phyloP scores from a whole-genome alignment of 2,113 vertebrate species.

The Oceanites oceanicus region DNA sequence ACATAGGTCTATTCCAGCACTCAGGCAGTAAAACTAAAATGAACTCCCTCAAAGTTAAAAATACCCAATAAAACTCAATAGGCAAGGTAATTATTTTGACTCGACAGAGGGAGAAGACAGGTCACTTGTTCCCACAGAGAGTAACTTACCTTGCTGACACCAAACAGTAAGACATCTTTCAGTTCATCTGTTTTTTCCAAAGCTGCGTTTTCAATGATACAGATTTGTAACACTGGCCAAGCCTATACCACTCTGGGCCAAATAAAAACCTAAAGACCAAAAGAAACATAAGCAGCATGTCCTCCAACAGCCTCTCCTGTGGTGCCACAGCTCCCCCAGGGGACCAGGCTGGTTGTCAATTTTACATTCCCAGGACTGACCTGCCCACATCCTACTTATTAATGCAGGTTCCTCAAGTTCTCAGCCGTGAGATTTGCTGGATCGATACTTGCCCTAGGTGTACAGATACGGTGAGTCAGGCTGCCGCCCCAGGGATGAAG shows the following conservation, averaged over 20 bases:
- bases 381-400: background rate
- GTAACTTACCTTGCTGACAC: background rate
- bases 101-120: background rate
- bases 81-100: background rate
- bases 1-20: background rate
- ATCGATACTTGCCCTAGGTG: background rate
- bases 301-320: background rate
- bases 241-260: background rate
- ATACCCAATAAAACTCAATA: background rate
- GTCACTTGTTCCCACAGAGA: background rate
- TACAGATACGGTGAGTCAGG: background rate
- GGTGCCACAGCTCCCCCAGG: constrained; percentile 37
- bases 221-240: background rate
- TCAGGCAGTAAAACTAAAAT: constrained; percentile 14
- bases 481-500: background rate
- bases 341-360: background rate
- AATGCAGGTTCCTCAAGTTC: background rate
- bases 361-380: background rate
- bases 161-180: background rate
- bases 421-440: background rate
- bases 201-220: rapidly evolving
- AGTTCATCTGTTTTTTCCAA: background rate
- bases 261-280: background rate
- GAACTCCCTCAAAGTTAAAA: constrained; percentile 26
- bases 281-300: background rate